These are phyloP conservation scores for Oriolus oriolus DNA, from an alignment of 2,113 vertebrate species.

Conservation along the genomic window DNA sequence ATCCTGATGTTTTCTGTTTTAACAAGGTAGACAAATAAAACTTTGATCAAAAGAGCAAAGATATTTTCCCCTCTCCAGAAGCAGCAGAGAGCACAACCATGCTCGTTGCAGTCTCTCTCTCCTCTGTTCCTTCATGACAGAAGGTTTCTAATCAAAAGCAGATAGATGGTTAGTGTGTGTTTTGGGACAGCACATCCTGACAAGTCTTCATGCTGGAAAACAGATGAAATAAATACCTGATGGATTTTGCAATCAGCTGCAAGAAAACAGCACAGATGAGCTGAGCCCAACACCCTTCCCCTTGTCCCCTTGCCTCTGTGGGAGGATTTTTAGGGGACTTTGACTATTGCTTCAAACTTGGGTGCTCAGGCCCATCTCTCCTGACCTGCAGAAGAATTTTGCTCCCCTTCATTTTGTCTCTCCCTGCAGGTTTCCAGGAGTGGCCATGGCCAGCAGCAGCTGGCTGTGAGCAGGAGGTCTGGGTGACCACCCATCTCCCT, in stretches of 20 bases:
- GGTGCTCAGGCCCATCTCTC: neutral
- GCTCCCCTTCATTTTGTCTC: neutral
- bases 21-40: neutral
- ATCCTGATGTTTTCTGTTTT: neutral
- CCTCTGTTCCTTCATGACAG: neutral
- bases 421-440: neutral
- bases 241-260: neutral
- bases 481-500: neutral
- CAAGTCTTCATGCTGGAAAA: neutral
- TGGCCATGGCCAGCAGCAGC: neutral
- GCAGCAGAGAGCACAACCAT: neutral
- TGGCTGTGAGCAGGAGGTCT: neutral
- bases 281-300: neutral
- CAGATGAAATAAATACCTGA: slow-evolving; percentile 39
- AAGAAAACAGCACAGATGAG: neutral
- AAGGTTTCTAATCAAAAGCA: slow-evolving; percentile 55
- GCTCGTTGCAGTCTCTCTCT: neutral
- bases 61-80: neutral
- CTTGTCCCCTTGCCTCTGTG: fast-evolving
- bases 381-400: neutral
- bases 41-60: neutral
- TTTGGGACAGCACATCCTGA: neutral
- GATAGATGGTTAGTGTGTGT: neutral
- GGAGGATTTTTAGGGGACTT: neutral
- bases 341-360: neutral